Percentiles rank a stretch among this genome's conserved stretches.
phyloP scores from a whole-genome alignment of 2,888 invertebrate genomes.

The Metalampra italica region DNA sequence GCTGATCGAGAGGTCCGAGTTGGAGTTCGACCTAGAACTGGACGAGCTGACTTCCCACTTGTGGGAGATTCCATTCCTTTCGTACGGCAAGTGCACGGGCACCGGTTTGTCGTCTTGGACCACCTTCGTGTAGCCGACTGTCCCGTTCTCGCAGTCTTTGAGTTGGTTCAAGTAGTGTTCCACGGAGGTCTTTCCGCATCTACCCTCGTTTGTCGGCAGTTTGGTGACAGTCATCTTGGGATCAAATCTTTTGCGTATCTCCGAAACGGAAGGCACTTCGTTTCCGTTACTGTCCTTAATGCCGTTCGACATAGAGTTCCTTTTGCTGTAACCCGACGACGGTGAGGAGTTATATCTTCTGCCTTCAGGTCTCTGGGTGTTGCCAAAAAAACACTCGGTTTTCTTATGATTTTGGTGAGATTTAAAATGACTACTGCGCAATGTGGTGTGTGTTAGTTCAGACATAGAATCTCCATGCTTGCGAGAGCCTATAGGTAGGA shows the following conservation, averaged over 20 bases:
- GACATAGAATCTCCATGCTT: conserved; percentile 40
- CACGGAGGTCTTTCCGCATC: conserved; percentile 49
- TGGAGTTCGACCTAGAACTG: conserved; percentile 59
- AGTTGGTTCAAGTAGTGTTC: conserved; percentile 64
- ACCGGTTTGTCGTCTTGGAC: conserved; percentile 66
- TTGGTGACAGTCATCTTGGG: conserved; percentile 71
- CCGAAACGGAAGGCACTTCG: conserved; percentile 77
- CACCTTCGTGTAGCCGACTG: conserved; percentile 55
- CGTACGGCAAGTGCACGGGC: conserved; percentile 67
- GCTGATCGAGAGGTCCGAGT: conserved; percentile 64
- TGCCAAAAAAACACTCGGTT: conserved; percentile 50
- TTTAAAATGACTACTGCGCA: conserved; percentile 31
- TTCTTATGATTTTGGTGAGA: conserved; percentile 36
- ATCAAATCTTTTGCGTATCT: conserved; percentile 79
- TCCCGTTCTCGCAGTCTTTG: conserved; percentile 64
- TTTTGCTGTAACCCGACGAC: conserved; percentile 54
- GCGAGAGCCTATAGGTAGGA: conserved; percentile 10
- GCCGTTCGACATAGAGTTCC: conserved; percentile 60
- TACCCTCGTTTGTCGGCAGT: conserved; percentile 60
- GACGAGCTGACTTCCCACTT: conserved; percentile 55
- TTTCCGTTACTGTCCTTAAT: conserved; percentile 79
- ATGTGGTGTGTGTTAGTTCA: conserved; percentile 76
- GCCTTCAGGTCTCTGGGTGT: conserved; percentile 67
- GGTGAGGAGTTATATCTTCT: conserved; percentile 63
- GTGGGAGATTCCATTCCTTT: conserved; percentile 53